Conservation (phyloP, 2,113 vertebrate genomes). For the Microcebus murinus region DNA sequence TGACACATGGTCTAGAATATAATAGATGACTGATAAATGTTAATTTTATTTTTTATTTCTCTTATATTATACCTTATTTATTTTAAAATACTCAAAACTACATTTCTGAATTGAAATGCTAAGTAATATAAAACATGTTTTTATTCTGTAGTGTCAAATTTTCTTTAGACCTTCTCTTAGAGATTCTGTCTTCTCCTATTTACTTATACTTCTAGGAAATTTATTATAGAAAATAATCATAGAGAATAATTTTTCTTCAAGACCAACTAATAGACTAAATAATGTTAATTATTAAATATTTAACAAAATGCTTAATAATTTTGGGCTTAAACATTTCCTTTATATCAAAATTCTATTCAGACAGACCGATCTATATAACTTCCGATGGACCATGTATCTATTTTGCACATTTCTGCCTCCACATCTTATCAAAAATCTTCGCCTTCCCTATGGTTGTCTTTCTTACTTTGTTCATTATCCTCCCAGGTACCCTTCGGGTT, state of each 20-base stretch:
- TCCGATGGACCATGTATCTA: neutral
- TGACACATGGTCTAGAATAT: neutral
- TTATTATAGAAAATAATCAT: neutral
- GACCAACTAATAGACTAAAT: no score
- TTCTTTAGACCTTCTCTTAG: neutral
- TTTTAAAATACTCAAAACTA: neutral
- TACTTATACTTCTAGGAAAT: neutral
- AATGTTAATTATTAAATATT: no score
- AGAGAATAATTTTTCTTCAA: neutral
- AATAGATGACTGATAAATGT: neutral
- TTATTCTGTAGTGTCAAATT: no score
- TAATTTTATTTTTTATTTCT: neutral
- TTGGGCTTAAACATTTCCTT: no score
- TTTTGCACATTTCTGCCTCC: neutral
- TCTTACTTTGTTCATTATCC: neutral
- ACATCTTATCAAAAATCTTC: neutral
- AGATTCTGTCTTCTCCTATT: neutral
- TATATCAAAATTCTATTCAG: neutral
- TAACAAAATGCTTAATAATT: no score
- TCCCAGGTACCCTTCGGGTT: neutral
- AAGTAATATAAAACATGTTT: neutral
- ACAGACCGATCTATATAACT: neutral
- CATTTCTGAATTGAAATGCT: neutral
- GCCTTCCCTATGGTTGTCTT: neutral
- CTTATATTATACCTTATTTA: neutral